Evolutionary conservation across 2,113 vertebrate genomes (phyloP).

Genomic region (Lagopus leucura): DNA sequence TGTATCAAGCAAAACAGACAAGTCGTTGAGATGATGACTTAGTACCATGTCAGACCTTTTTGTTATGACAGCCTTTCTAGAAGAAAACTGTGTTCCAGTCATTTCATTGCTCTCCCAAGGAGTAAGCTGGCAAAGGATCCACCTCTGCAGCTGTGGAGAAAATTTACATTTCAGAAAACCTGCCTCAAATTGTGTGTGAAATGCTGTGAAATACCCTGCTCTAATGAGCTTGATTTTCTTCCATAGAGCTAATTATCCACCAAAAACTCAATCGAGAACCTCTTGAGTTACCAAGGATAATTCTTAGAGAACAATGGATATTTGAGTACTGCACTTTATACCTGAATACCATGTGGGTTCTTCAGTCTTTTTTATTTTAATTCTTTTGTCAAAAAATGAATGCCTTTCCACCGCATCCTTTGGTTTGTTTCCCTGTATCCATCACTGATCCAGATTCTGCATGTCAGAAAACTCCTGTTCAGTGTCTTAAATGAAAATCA

Average conservation of each 20-base stretch:
- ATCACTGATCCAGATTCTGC: not conserved
- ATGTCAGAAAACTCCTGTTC: not conserved
- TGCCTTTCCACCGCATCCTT: fast-evolving
- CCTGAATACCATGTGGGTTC: not conserved
- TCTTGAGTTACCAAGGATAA: slow-evolving; percentile 16
- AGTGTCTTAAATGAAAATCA: slow-evolving; percentile 32
- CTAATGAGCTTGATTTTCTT: not conserved
- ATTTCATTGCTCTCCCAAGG: not conserved
- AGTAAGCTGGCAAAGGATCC: not conserved
- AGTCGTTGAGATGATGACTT: not conserved
- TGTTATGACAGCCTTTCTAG: not conserved
- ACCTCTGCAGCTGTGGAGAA: not conserved
- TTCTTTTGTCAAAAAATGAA: not conserved
- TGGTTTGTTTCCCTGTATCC: not conserved
- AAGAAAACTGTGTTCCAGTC: not conserved
- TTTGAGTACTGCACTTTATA: not conserved
- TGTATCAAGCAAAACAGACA: not conserved
- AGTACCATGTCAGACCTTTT: not conserved
- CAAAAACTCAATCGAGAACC: not conserved
- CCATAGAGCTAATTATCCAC: not conserved
- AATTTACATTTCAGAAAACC: slow-evolving; percentile 21
- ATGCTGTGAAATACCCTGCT: not conserved
- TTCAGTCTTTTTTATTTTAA: not conserved
- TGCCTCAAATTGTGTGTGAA: not conserved
- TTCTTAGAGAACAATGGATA: slow-evolving; percentile 25